Conservation (phyloP, 1,140 invertebrate species). For the Atopsyche davidsoni region DNA sequence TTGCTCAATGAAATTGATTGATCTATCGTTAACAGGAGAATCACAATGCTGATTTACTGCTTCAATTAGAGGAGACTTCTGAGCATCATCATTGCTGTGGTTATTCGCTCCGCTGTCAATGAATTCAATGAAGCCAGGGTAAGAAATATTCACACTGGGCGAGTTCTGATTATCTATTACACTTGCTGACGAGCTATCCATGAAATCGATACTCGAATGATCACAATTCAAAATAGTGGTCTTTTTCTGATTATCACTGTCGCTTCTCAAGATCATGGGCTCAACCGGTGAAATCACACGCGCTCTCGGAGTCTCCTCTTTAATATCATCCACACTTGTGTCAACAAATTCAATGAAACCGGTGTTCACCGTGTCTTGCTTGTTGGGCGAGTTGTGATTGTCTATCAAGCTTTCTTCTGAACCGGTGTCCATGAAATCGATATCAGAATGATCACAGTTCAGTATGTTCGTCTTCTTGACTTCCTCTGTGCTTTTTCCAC, state of each 20-base stretch:
- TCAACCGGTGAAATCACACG: constrained; percentile 37
- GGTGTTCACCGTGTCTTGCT: constrained; percentile 51
- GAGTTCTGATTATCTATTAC: too few species aligned
- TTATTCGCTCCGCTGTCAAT: too few species aligned
- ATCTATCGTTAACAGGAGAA: constrained; percentile 41
- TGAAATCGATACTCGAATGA: too few species aligned
- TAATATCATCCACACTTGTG: constrained; percentile 17
- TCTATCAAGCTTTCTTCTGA: constrained; percentile 56
- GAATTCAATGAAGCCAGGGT: too few species aligned
- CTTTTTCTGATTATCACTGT: too few species aligned
- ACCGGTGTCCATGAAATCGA: constrained; percentile 73
- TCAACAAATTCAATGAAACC: constrained; percentile 67
- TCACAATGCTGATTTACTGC: constrained; percentile 40
- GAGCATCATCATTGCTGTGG: constrained; percentile 2
- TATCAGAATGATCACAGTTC: constrained; percentile 34
- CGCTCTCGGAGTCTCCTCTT: constrained; percentile 24
- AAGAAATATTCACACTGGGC: too few species aligned
- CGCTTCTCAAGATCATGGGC: constrained; percentile 33
- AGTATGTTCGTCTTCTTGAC: constrained; percentile 11
- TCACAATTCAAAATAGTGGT: too few species aligned
- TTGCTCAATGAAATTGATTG: constrained; percentile 53
- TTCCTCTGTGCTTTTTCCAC: constrained; percentile 34
- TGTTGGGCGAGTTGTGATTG: constrained; percentile 52
- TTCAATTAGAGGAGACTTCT: constrained; percentile 39
- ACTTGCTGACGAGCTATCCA: too few species aligned